Percentiles rank a stretch among this genome's conserved stretches.
These are phyloP conservation scores for Magallana nippona DNA, from an alignment of 2,888 invertebrate species.

Conservation along the genomic window DNA sequence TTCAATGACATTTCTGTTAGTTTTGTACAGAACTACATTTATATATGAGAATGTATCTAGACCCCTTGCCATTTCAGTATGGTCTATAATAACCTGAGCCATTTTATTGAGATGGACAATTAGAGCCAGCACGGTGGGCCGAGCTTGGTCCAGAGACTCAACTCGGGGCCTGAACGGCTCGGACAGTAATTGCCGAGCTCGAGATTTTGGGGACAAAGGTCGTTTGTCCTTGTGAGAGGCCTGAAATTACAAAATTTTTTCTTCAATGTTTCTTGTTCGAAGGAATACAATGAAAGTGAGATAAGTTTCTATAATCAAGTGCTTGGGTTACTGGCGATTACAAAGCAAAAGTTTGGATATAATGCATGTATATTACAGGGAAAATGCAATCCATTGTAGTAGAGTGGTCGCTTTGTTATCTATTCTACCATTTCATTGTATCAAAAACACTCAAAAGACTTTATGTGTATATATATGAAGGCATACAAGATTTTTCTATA, in stretches of 20 bases:
- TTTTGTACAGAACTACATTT: too few species aligned
- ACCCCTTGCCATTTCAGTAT: too few species aligned
- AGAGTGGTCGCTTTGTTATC: too few species aligned
- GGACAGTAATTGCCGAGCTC: conserved; percentile 18
- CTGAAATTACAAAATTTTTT: conserved; percentile 2
- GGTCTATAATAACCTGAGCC: conserved; percentile 53
- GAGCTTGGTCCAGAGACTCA: conserved; percentile 4
- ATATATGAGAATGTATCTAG: too few species aligned
- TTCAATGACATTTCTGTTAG: too few species aligned
- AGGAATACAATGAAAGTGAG: neutral
- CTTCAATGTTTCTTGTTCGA: neutral
- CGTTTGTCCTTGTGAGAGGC: neutral
- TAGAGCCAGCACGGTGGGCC: conserved; percentile 54
- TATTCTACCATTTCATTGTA: too few species aligned
- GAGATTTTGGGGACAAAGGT: neutral
- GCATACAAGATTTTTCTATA: neutral
- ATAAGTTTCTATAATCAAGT: neutral
- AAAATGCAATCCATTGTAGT: too few species aligned
- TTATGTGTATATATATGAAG: too few species aligned
- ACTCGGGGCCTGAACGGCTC: conserved; percentile 25
- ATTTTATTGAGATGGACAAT: conserved; percentile 56
- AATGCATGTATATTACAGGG: too few species aligned
- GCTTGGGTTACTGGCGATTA: neutral
- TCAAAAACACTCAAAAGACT: too few species aligned
- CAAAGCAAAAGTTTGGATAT: too few species aligned